Evolutionary conservation across 2,888 invertebrate species (phyloP), one percentile per base, ranked within the genome.

Genomic region (Archips crataeganus): DNA sequence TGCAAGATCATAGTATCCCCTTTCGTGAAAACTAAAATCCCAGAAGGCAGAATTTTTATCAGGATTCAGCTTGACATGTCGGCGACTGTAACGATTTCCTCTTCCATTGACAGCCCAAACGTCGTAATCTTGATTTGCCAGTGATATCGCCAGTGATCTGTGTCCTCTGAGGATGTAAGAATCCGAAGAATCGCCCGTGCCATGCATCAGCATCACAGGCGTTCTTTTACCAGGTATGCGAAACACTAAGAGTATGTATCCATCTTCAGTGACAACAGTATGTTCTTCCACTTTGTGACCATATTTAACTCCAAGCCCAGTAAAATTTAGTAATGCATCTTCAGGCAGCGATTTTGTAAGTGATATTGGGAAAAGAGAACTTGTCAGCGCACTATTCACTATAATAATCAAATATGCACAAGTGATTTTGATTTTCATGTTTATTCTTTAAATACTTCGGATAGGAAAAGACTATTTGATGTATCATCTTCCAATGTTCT

Each of bases 1-100:
- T 2, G 97, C 23, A 5, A 39, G 42, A 2, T 62, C 62, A 23
- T 62, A 62, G 42, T 42, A 62, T 10, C 62, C 62, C 11, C 39
- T 23, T 42, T 62, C 62, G 42, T 62, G 62, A 9, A 62, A 62
- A 4, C 62, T 62, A 13, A 62, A 62, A 23, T 62, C 62, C 62
- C 62, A 62, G 15, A 62, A 62, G 1, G 15, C 15, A 5, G 15
- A 3, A 2, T 62, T 15, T 62, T n/a, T 45, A 11, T 62, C 62
- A 42, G 62, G 62, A 5, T 62, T 23, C 11, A 62, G 62, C 23
- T 11, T 39, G 62, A 62, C 42, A 62, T 62, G 62, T 9, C 42
- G 39, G 10, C 62, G 39, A 23, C 62, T 42, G n/a, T 62, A 42
- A 11, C 23, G 39, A 15, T 42, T 62, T 6, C 62, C 62, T 62